Conservation (phyloP, 1,140 invertebrate genomes). For the Colletes gigas region DNA sequence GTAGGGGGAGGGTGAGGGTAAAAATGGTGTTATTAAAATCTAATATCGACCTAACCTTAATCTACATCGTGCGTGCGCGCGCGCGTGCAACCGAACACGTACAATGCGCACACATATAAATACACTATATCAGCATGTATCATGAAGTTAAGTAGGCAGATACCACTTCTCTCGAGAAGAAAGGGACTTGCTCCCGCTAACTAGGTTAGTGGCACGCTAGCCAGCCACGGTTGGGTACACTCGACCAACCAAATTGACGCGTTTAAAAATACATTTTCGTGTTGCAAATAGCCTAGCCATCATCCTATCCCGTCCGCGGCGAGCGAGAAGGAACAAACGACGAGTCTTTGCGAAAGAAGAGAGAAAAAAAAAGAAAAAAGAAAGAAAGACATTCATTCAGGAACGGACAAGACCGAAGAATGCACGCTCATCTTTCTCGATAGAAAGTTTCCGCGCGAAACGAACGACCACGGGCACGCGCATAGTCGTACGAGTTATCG, state of each 20-base stretch:
- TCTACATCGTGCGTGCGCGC: not conserved
- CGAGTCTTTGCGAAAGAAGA: not conserved
- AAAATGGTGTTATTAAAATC: too few species aligned
- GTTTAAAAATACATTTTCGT: conserved; percentile 75
- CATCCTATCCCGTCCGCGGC: not conserved
- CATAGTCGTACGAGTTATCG: not conserved
- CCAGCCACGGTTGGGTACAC: conserved; percentile 74
- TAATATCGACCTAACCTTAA: not conserved
- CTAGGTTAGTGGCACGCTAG: conserved; percentile 79
- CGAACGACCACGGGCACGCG: not conserved
- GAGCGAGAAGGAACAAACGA: conserved; percentile 4
- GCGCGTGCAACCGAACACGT: not conserved
- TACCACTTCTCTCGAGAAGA: conserved; percentile 71
- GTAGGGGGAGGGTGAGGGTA: too few species aligned
- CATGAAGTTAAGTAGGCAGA: conserved; percentile 59
- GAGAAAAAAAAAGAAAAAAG: not conserved
- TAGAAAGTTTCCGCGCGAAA: not conserved
- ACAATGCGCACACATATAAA: not conserved
- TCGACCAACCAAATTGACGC: conserved; percentile 74
- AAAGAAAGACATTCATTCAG: conserved; percentile 7
- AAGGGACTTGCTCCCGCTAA: conserved; percentile 77
- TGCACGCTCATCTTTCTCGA: not conserved
- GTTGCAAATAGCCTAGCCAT: conserved; percentile 24
- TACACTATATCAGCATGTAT: conserved; percentile 18
- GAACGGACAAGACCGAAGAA: not conserved